Evolutionary conservation across 2,113 vertebrate genomes (phyloP), one percentile per base, ranked within the genome.

Genomic region (Tonatia bakeri): DNA sequence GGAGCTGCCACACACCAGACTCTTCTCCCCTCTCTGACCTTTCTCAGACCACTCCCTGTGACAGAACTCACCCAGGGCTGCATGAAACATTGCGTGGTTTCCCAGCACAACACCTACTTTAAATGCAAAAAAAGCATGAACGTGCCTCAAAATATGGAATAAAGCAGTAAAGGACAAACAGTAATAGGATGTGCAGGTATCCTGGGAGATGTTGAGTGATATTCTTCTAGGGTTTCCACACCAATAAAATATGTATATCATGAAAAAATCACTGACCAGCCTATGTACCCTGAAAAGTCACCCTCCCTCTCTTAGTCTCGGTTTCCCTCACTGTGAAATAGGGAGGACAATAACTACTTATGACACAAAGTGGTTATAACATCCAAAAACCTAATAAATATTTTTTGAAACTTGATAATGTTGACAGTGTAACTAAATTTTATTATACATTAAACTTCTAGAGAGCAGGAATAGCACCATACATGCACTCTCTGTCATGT

Each of bases 1-100:
- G 15, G 45, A 81, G 24, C 8, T 59, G 43, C 6, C 22, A 47
- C 1, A 1, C 7, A 7, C 17, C 0, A 16, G 10, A 1, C n/a
- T 22, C 28, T 40, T 72, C 43, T 5, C 0, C 2, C 17, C 45
- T 56, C 13, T 56, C 13, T 40, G 14, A 3, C 13, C 19, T 7
- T 43, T 19, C 16, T 24, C 43, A 52, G n/a, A 1, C 5, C 26
- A 20, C 36, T 64, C 38, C 31, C 16, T 8, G 47, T 16, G 45
- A 43, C 11, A 15, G 4, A 17, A 28, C 20, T 43, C 20, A 17
- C 2, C 14, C 3, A 7, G 50, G 31, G 3, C 59, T 24, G 11
- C 0, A 0, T 14, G 45, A 50, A 47, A 36, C 12, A 14, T 26
- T 9, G 9, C 1, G 3, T 4, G 1, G 11, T 33, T 77, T 90